phyloP scores from a whole-genome alignment of 2,888 invertebrate species.

The Tyria jacobaeae region DNA sequence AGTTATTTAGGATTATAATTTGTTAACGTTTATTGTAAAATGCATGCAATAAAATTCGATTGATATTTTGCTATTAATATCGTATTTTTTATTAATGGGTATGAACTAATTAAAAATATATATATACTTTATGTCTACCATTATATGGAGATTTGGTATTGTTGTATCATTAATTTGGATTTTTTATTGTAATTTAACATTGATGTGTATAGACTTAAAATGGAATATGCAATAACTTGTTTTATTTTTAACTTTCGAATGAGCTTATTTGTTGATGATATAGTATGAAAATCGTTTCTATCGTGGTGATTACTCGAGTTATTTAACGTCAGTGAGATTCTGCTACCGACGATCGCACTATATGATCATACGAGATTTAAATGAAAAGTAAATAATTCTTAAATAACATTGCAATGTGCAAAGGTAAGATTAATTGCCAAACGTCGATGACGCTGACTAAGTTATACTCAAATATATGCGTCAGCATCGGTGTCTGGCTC shows the following conservation, averaged over 20 bases:
- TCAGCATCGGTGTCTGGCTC: constrained; percentile 1
- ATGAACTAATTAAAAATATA: constrained; percentile 47
- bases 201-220: constrained; percentile 63
- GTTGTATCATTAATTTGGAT: constrained; percentile 72
- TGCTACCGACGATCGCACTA: constrained; percentile 3
- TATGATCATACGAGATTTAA: constrained; percentile 10
- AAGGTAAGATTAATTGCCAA: constrained; percentile 6
- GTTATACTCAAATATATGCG: constrained; percentile 1
- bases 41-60: constrained; percentile 83
- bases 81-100: constrained; percentile 60
- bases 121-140: constrained; percentile 72
- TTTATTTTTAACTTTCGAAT: constrained; percentile 55
- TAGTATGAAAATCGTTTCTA: constrained; percentile 48
- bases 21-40: constrained; percentile 76
- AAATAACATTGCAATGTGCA: constrained; percentile 11
- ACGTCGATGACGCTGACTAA: neutral
- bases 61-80: constrained; percentile 81
- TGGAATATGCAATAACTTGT: constrained; percentile 69
- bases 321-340: constrained; percentile 33
- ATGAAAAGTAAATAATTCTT: constrained; percentile 2
- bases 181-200: constrained; percentile 72
- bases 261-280: constrained; percentile 53
- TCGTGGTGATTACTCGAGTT: constrained; percentile 45
- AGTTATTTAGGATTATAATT: constrained; percentile 72
- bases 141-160: constrained; percentile 70